Conservation (phyloP, 2,113 vertebrate species). For the Tangachromis dhanisi region DNA sequence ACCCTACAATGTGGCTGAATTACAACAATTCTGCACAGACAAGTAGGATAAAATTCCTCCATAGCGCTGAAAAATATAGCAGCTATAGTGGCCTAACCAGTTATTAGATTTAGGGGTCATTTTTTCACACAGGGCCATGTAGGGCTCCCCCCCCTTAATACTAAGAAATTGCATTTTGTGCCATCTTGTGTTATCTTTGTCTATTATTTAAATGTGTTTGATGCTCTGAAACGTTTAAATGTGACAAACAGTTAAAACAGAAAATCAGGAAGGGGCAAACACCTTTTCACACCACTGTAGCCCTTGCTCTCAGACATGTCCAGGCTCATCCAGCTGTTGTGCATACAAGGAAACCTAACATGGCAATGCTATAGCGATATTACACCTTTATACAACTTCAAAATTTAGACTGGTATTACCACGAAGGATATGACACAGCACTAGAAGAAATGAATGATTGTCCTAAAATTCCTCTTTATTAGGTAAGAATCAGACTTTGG, state of each 20-base stretch:
- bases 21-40: not conserved
- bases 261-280: not conserved
- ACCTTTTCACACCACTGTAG: not conserved
- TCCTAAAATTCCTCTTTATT: not conserved
- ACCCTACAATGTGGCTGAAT: not conserved
- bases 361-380: not conserved
- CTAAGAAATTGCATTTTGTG: not conserved
- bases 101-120: not conserved
- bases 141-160: not conserved
- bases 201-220: not conserved
- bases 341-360: not conserved
- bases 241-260: not conserved
- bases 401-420: not conserved
- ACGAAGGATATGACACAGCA: not conserved
- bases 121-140: not conserved
- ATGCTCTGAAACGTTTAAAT: not conserved
- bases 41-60: not conserved
- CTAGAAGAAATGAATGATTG: not conserved
- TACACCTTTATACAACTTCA: not conserved
- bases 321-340: not conserved
- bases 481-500: not conserved
- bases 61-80: not conserved
- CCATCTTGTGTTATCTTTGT: not conserved
- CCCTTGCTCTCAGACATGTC: not conserved
- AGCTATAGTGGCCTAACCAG: not conserved